phyloP scores from a whole-genome alignment of 1,140 invertebrate species.

The Caenorhabditis brenneri region DNA sequence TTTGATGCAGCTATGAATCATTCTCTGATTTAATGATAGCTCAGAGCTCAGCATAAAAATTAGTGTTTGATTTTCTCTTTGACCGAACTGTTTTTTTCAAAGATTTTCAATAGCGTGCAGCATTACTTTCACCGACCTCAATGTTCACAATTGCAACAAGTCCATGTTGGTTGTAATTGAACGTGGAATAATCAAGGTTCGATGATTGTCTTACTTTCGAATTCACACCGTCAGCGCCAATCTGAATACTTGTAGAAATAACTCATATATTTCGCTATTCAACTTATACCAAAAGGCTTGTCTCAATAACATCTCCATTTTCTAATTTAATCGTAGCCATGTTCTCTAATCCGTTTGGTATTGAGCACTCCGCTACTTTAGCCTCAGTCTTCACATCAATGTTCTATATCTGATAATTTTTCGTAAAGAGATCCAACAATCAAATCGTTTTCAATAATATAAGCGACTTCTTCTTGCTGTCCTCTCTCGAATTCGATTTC shows the following conservation, averaged over 20 bases:
- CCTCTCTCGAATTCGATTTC: conserved; percentile 54
- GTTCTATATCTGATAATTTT: conserved; percentile 55
- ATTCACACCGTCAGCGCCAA: conserved; percentile 90
- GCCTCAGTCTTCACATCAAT: conserved; percentile 54
- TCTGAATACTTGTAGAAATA: too few species aligned
- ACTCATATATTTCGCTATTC: background rate
- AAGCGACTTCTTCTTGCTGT: conserved; percentile 53
- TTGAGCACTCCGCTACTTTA: conserved; percentile 55
- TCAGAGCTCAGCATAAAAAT: too few species aligned
- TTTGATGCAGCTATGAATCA: too few species aligned
- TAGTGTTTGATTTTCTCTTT: too few species aligned
- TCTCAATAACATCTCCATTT: conserved; percentile 71
- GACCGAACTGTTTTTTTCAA: too few species aligned
- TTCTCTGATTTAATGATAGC: too few species aligned
- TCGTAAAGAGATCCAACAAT: conserved; percentile 58
- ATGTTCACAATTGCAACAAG: conserved; percentile 65
- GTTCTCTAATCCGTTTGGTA: conserved; percentile 62
- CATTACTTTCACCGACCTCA: conserved; percentile 10
- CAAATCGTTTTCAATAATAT: conserved; percentile 57
- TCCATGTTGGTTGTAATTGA: conserved; percentile 86
- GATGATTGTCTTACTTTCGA: conserved; percentile 84
- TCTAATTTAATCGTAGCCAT: conserved; percentile 71
- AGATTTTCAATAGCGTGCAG: background rate
- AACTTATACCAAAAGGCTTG: conserved; percentile 74
- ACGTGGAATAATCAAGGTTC: conserved; percentile 79